Conservation (phyloP, 2,888 invertebrate species). For the Phengaris arion region DNA sequence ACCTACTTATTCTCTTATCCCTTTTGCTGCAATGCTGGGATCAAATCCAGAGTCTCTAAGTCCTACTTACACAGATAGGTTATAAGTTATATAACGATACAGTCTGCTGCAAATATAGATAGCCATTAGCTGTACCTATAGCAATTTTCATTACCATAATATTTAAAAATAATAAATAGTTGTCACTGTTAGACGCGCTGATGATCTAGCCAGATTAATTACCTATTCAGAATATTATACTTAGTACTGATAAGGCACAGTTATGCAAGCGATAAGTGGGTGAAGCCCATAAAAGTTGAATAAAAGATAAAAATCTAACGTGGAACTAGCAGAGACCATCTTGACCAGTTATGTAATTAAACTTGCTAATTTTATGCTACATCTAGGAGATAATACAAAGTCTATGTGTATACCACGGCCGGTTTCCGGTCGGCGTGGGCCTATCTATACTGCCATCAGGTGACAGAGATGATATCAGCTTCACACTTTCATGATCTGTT, state of each 20-base stretch:
- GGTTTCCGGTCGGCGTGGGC: conserved; percentile 29
- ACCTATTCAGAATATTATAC: background rate
- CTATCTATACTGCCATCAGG: conserved; percentile 14
- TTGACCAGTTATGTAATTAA: conserved; percentile 20
- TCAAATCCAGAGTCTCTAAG: background rate
- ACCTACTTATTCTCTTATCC: background rate
- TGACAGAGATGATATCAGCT: conserved; percentile 27
- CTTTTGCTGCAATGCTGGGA: background rate
- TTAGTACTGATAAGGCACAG: background rate
- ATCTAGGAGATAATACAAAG: conserved; percentile 24
- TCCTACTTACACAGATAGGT: no score
- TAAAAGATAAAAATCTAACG: conserved; percentile 11
- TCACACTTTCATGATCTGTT: conserved; percentile 20
- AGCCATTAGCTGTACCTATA: background rate
- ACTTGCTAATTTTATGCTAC: conserved; percentile 25
- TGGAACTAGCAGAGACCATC: conserved; percentile 7
- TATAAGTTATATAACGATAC: no score
- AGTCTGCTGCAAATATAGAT: no score
- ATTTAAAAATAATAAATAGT: background rate
- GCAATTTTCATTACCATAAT: background rate
- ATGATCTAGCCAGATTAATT: background rate
- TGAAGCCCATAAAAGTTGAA: conserved; percentile 9
- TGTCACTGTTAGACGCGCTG: background rate
- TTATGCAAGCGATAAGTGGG: conserved; percentile 19
- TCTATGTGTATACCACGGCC: conserved; percentile 34